phyloP scores from a whole-genome alignment of 1,140 invertebrate species.

The Drosophila arawakana region DNA sequence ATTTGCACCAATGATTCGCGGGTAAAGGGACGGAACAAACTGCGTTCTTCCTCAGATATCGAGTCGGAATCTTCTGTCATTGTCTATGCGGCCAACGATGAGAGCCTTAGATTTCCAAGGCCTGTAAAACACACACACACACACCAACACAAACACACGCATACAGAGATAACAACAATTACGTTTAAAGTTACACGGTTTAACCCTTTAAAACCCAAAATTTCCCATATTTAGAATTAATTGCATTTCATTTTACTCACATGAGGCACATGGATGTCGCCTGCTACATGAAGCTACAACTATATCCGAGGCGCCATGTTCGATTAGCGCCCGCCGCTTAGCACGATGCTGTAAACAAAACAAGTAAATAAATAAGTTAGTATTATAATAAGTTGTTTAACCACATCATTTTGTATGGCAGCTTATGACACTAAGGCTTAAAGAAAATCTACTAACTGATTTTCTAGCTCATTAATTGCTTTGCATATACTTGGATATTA shows the following conservation, averaged over 20 bases:
- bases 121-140: conserved; percentile 52
- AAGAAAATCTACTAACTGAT: no score
- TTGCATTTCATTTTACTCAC: conserved; percentile 60
- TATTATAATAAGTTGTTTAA: background rate
- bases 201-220: background rate
- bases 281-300: conserved; percentile 84
- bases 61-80: conserved; percentile 96
- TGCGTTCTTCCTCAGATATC: conserved; percentile 96
- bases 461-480: no score
- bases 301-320: conserved; percentile 85
- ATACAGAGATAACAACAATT: conserved; percentile 4
- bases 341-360: conserved; percentile 77
- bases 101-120: conserved; percentile 85
- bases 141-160: conserved; percentile 7
- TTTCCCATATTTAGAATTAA: background rate
- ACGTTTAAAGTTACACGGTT: conserved; percentile 15
- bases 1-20: conserved; percentile 97
- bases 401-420: no score
- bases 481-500: no score
- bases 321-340: conserved; percentile 84
- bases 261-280: conserved; percentile 85
- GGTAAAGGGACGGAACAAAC: conserved; percentile 98
- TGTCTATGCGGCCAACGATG: conserved; percentile 86
- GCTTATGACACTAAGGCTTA: no score
- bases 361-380: background rate